Evolutionary conservation across 2,888 invertebrate species (phyloP).

Genomic region (Macaria notata): DNA sequence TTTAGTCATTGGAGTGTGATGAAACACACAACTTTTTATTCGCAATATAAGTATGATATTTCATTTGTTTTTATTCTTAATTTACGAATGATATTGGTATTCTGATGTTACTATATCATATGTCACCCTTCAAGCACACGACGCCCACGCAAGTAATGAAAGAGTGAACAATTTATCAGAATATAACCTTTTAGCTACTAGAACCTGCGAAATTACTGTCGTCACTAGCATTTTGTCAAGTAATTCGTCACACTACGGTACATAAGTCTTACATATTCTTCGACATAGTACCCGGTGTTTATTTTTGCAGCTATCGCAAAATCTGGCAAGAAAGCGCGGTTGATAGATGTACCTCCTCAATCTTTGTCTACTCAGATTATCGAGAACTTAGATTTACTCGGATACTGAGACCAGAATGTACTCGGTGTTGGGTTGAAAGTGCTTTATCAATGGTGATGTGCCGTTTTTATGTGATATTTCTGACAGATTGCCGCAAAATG

Average conservation of each 20-base stretch:
- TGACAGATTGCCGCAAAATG: slow-evolving; percentile 2
- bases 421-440: slow-evolving; percentile 19
- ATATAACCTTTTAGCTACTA: too few species aligned
- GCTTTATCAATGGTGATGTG: slow-evolving; percentile 16
- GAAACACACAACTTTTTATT: too few species aligned
- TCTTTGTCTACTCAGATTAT: slow-evolving; percentile 66
- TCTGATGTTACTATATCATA: too few species aligned
- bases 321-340: slow-evolving; percentile 39
- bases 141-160: too few species aligned
- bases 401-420: slow-evolving; percentile 34
- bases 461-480: slow-evolving; percentile 12
- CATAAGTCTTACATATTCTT: too few species aligned
- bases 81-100: too few species aligned
- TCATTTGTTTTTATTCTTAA: too few species aligned
- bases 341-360: slow-evolving; percentile 63
- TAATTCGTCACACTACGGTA: slow-evolving; percentile 14
- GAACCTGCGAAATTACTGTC: slow-evolving; percentile 1
- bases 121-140: too few species aligned
- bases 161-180: too few species aligned
- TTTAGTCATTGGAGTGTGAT: too few species aligned
- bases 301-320: slow-evolving; percentile 40
- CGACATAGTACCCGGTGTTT: slow-evolving; percentile 35
- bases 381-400: slow-evolving; percentile 51
- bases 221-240: slow-evolving; percentile 7
- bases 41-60: too few species aligned